phyloP scores from a whole-genome alignment of 2,113 vertebrate genomes.

The Clupea harengus region DNA sequence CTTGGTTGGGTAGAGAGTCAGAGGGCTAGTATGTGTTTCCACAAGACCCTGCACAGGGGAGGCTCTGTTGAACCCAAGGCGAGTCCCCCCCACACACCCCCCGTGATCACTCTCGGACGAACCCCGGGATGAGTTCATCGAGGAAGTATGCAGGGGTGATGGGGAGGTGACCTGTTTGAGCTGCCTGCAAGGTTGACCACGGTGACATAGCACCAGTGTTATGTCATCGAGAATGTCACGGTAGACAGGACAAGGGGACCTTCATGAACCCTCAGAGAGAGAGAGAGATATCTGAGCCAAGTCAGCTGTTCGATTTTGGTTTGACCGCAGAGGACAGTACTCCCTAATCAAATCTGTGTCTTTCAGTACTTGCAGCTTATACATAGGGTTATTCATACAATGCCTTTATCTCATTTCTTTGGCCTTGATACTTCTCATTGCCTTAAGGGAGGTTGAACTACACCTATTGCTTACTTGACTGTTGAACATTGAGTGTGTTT shows the following conservation, averaged over 20 bases:
- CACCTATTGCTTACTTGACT: not conserved
- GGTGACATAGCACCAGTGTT: not conserved
- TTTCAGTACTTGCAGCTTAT: not conserved
- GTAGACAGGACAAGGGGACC: constrained; percentile 10
- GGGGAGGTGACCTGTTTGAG: not conserved
- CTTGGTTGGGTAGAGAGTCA: not conserved
- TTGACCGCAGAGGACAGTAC: not conserved
- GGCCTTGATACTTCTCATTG: not conserved
- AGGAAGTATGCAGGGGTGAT: not conserved
- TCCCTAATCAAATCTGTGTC: constrained; percentile 6
- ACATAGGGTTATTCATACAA: not conserved
- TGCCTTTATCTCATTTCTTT: not conserved
- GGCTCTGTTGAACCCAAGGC: not conserved
- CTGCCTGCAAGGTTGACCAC: not conserved
- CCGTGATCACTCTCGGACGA: not conserved
- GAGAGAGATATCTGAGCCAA: not conserved
- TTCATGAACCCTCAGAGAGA: not conserved
- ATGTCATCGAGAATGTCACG: not conserved
- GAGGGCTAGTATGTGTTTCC: not conserved
- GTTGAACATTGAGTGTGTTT: not conserved
- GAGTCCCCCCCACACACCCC: not conserved
- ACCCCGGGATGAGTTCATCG: not conserved
- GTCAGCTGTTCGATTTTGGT: not conserved
- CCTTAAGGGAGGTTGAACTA: not conserved
- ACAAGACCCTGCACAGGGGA: not conserved